Evolutionary conservation across 1,140 invertebrate genomes (phyloP).

Genomic region (Eumaeus atala): DNA sequence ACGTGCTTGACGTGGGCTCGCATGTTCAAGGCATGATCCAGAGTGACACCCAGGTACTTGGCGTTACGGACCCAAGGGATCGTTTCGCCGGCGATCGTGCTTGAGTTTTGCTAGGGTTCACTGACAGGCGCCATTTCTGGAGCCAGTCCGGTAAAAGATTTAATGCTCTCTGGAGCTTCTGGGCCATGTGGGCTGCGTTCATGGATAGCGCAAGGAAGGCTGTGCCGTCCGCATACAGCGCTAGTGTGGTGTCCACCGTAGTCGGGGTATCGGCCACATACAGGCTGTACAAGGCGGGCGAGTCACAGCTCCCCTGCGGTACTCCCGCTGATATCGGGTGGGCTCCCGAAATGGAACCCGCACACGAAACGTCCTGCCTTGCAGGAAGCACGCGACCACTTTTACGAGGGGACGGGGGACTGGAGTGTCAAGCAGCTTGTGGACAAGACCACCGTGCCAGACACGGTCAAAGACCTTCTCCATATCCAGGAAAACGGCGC

Average conservation of each 20-base stretch:
- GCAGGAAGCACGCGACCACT: neutral
- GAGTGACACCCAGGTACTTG: neutral
- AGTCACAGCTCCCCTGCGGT: conserved; percentile 8
- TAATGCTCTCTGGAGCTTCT: conserved; percentile 7
- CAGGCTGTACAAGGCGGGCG: neutral
- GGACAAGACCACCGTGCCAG: too few species aligned
- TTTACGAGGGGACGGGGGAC: too few species aligned
- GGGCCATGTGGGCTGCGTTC: neutral
- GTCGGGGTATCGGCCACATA: conserved; percentile 6
- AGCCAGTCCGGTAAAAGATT: conserved; percentile 18
- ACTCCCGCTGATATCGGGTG: conserved; percentile 2
- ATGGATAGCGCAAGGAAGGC: conserved; percentile 11
- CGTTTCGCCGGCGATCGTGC: too few species aligned
- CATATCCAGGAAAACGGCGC: too few species aligned
- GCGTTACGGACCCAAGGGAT: neutral
- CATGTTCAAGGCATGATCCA: too few species aligned
- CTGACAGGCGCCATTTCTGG: conserved; percentile 13
- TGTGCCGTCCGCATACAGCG: conserved; percentile 4
- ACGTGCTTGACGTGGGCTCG: too few species aligned
- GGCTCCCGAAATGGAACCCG: neutral
- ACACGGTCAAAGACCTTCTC: too few species aligned
- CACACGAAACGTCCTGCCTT: neutral
- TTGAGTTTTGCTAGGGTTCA: neutral
- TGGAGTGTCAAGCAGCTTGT: too few species aligned
- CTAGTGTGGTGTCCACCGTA: neutral